A percentile compares a stretch with the other conserved stretches of the same genome.
These are phyloP conservation scores for Astreopora myriophthalma DNA, from an alignment of 64 coral and sea anemone species.

Conservation along the genomic window DNA sequence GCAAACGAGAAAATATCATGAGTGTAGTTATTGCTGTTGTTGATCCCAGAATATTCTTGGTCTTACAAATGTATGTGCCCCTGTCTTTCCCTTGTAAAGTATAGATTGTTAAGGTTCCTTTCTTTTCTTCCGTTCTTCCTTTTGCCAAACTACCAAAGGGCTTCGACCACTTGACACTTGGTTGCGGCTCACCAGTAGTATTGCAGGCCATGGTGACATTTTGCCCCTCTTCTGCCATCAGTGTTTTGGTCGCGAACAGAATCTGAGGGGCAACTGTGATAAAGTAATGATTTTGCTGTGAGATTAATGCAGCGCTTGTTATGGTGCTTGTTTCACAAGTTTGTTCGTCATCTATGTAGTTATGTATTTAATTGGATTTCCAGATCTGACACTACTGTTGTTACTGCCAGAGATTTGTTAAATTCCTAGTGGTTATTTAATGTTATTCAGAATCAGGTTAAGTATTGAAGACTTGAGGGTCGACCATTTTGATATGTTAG, in stretches of 20 bases:
- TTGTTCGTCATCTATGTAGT: too few species aligned
- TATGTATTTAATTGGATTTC: too few species aligned
- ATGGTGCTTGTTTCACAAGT: not conserved
- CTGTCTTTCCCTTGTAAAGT: not conserved
- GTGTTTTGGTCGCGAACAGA: not conserved
- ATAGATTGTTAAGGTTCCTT: not conserved
- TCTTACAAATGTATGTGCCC: conserved; percentile 18
- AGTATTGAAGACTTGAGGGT: too few species aligned
- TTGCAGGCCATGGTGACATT: not conserved
- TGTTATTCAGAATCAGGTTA: too few species aligned
- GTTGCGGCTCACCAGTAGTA: not conserved
- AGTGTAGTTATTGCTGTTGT: not conserved
- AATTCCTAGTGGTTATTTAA: too few species aligned
- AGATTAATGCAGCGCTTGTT: not conserved
- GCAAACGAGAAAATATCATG: not conserved
- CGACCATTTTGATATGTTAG: too few species aligned
- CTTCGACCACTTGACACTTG: conserved; percentile 41
- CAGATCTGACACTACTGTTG: too few species aligned
- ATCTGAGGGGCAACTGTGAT: conserved; percentile 16
- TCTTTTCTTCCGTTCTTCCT: not conserved
- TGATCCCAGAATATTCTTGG: conserved; percentile 41
- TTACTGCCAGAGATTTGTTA: too few species aligned
- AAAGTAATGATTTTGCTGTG: not conserved
- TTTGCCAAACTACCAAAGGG: not conserved
- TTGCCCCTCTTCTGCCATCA: not conserved